Evolutionary conservation across 2,797 vertebrate genomes (phyloP), one percentile per base, ranked within the genome.

Genomic region (Pristis pectinata): DNA sequence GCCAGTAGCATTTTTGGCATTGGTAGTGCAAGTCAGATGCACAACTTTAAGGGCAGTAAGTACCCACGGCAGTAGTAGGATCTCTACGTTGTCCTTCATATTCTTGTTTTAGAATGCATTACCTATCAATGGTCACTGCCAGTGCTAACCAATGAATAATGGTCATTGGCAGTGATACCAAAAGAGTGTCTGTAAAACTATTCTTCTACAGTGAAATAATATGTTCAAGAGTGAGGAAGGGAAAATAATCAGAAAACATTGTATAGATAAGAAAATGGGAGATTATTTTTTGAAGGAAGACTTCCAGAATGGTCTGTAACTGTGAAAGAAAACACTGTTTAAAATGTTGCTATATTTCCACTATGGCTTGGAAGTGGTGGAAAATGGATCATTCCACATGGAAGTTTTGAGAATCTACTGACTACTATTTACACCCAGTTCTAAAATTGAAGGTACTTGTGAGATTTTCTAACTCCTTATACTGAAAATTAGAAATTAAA

Each of bases 361-460:
- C 24, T 19, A 59, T 59, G 87, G 30, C 83, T 34, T 61, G 15
- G 87, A 15, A 64, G 61, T 91, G n/a, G 5, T 61, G 6, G 15
- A 64, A 41, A 67, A 64, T 91, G 59, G 34, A 61, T 61, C 34
- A 61, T 89, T 89, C 30, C 24, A 22, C n/a, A 8, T 2, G n/a
- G 22, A 37, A 19, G 22, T 87, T 59, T 59, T 87, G 83, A 87
- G 27, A 17, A 59, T 87, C 30, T 9, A 3, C 83, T 87, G 56
- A 13, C 27, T 87, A 13, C 34, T 17, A 41, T 37, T 61, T 64
- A 41, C 19, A 24, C 13, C 49, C 1, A 37, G 34, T 37, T 41
- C 11, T n/a, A 59, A 87, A 96, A 80, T 95, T 96, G 96, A 92
- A 95, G 96, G 67, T 93, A 70, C 27, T 34, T 93, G 27, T 22